Conservation (phyloP, 2,797 vertebrate species). For the Enteromius anoplus region DNA sequence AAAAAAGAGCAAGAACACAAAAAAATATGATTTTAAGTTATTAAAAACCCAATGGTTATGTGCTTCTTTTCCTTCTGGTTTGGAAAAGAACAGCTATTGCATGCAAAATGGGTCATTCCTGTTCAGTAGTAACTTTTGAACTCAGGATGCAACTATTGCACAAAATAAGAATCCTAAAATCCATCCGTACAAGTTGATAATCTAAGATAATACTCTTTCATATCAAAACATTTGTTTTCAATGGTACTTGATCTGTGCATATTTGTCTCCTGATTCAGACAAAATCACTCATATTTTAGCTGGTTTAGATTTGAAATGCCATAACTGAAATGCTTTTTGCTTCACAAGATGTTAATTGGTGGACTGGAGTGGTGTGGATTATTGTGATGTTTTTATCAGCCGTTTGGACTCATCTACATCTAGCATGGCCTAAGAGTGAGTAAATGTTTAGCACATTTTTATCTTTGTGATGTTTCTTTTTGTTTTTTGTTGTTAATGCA, state of each 20-base stretch:
- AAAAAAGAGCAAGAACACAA: slow-evolving; percentile 68
- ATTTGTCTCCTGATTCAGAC: background rate
- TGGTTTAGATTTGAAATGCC: background rate
- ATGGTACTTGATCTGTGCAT: background rate
- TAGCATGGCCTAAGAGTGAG: background rate
- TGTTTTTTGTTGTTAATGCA: no score
- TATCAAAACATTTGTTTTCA: background rate
- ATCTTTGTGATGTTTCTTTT: background rate
- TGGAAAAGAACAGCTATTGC: background rate
- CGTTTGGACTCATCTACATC: background rate
- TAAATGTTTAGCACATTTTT: background rate
- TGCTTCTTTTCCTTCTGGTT: background rate
- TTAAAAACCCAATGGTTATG: slow-evolving; percentile 19
- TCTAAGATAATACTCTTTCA: background rate
- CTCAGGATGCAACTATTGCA: background rate
- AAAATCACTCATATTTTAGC: background rate
- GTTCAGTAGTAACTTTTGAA: background rate
- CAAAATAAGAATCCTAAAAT: background rate
- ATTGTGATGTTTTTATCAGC: background rate
- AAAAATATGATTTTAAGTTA: slow-evolving; percentile 30
- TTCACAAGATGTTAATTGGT: background rate
- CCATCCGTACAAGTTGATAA: background rate
- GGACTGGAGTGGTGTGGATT: background rate
- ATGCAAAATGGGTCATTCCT: slow-evolving; percentile 13
- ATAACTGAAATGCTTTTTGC: background rate